phyloP scores from a whole-genome alignment of 2,113 vertebrate species.

The Takifugu bimaculatus region DNA sequence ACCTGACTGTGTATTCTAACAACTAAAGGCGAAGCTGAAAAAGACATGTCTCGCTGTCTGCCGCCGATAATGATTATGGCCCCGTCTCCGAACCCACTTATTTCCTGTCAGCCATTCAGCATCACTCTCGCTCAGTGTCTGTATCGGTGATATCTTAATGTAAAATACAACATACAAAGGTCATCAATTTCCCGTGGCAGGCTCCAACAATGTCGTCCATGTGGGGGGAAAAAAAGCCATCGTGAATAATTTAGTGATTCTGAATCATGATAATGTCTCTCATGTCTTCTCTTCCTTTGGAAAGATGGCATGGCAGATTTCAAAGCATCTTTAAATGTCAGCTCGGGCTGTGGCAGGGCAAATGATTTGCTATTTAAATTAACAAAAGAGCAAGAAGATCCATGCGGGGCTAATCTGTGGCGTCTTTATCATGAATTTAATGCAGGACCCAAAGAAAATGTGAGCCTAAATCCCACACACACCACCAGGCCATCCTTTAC shows the following conservation, averaged over 20 bases:
- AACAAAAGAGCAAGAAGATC: conserved; percentile 26
- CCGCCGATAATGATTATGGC: not conserved
- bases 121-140: conserved; percentile 17
- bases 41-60: not conserved
- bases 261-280: conserved; percentile 36
- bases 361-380: conserved; percentile 28
- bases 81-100: not conserved
- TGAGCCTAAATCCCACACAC: conserved; percentile 28
- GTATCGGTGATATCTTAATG: conserved; percentile 22
- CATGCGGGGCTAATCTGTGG: conserved; percentile 17
- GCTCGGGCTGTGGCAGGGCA: conserved; percentile 18
- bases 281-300: conserved; percentile 7
- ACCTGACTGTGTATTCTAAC: not conserved
- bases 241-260: conserved; percentile 43
- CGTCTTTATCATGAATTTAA: conserved; percentile 27
- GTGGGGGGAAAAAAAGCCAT: conserved; percentile 11
- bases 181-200: conserved; percentile 38
- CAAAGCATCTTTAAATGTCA: conserved; percentile 33
- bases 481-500: conserved; percentile 9
- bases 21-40: not conserved
- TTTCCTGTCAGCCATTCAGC: not conserved
- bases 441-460: conserved; percentile 28
- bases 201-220: conserved; percentile 14
- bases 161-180: conserved; percentile 38
- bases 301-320: conserved; percentile 30